phyloP scores from a whole-genome alignment of 2,888 invertebrate species.

The Tinea semifulvella region DNA sequence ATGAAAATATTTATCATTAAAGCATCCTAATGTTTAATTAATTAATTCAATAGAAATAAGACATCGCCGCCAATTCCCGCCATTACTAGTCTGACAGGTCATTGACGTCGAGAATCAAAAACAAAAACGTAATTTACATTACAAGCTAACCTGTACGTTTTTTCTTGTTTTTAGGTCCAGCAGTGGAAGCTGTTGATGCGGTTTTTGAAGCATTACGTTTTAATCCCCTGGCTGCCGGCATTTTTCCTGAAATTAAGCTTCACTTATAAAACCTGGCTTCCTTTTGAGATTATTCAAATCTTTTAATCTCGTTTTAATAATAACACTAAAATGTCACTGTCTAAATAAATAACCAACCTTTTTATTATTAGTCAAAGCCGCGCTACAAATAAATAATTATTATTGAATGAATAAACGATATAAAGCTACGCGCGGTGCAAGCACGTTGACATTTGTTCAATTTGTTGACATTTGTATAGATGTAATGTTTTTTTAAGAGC shows the following conservation, averaged over 20 bases:
- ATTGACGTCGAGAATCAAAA: conserved; percentile 61
- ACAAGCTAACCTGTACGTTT: conserved; percentile 52
- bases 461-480: no score
- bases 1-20: background rate
- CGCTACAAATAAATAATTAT: no score
- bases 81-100: conserved; percentile 59
- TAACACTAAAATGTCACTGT: background rate
- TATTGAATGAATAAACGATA: conserved; percentile 42
- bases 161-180: conserved; percentile 57
- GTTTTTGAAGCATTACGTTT: conserved; percentile 60
- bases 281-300: background rate
- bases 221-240: conserved; percentile 63
- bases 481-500: no score
- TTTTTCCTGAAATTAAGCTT: conserved; percentile 47
- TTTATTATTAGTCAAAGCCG: no score
- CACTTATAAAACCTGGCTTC: background rate
- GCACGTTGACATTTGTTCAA: no score
- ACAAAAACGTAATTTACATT: conserved; percentile 31
- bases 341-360: background rate
- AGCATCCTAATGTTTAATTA: background rate
- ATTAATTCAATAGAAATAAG: background rate
- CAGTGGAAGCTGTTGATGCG: conserved; percentile 29
- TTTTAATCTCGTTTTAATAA: background rate
- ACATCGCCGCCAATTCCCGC: conserved; percentile 50
- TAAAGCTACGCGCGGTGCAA: no score